Base-by-base conservation (phyloP, 2,113 vertebrate species). In the Phasianus colchicus region DNA sequence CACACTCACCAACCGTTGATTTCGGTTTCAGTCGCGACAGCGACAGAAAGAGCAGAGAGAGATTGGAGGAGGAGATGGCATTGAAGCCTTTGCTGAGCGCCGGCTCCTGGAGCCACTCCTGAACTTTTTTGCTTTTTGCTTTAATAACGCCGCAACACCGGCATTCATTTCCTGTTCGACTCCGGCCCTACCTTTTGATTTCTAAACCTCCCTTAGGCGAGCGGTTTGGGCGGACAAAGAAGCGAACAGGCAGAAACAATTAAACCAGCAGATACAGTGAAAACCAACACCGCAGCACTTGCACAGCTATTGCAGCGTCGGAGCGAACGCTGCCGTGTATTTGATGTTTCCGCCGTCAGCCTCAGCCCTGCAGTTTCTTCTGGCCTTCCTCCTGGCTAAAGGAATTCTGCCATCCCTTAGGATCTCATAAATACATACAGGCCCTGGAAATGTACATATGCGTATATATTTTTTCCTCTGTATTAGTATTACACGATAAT, bases 201-300 rank as follows among this genome's bases (percentile, higher is more conserved):
- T 96, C 88, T 69, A 75, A 94, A 91, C 89, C 94, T 97, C 97
- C 97, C 97, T 96, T 94, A 97, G 98, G 98, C 98, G 89, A 97
- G 97, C 86, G 93, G 97, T 96, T 98, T 96, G 96, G 83, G 93
- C 69, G 24, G 95, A 96, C 97, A 97, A 97, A 97, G 97, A 93
- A 90, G 94, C 34, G 97, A 97, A 97, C 98, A 98, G 97, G 96
- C 97, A 98, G 98, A 98, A 98, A 98, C 97, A 98, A 98, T 98
- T 98, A 98, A 97, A 97, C 13, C 3, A 81, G 97, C 97, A 98
- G 97, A 98, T 98, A 97, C 97, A 97, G 97, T 98, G 97, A 96
- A 98, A 98, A 94, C 43, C 92, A 97, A 97, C 96, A 95, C 97
- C 87, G 5, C 83, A 30, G 91, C 90, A 81, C 87, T 95, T 88